Base-by-base conservation (phyloP, 2,888 invertebrate genomes). In the Eledone cirrhosa region DNA sequence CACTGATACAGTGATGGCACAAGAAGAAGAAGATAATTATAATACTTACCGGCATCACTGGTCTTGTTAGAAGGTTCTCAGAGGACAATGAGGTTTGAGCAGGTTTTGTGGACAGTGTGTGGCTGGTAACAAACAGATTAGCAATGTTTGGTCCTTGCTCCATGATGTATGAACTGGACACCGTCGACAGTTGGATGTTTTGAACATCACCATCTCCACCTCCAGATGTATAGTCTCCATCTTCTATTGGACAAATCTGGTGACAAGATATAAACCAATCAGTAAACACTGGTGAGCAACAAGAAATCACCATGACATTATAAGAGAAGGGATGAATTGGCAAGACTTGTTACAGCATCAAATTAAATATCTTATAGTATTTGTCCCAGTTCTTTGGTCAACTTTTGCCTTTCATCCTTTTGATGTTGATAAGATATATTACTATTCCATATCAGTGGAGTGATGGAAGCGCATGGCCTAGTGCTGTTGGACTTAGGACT, bases 181-280 rank as follows among this genome's bases (percentile, higher is more conserved):
- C 72, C 11, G 72, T 72, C 31, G 72, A 33, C 3, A 72, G 72
- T 24, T 72, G 72, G n/a, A 72, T 41, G 13, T 31, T 33, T 27
- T 72, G 41, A 31, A 72, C 31, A n/a, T 72, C 72, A 41, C 33
- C 41, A 16, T 72, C 72, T 24, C 22, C n/a, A 1, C 72, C 72
- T 84, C 80, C 79, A 92, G 91, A 91, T 96, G 96, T 0, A 95
- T 94, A 0, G 96, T 96, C 78, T 96, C 92, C 47, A 97, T 96
- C 89, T 97, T 96, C 89, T 95, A 97, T 0, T 97, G 97, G 87
- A 97, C 97, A 88, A 96, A 96, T 87, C 94, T 94, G 89, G 97
- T 97, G 0, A 95, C 95, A 80, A 95, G 94, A 1, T 95, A 94
- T 3, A 97, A 97, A 87, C 96, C 92, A 0, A 96, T 96, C 80